These are phyloP conservation scores for Sebastes trivittatus DNA, from an alignment of 2,797 vertebrate species.

Conservation along the genomic window DNA sequence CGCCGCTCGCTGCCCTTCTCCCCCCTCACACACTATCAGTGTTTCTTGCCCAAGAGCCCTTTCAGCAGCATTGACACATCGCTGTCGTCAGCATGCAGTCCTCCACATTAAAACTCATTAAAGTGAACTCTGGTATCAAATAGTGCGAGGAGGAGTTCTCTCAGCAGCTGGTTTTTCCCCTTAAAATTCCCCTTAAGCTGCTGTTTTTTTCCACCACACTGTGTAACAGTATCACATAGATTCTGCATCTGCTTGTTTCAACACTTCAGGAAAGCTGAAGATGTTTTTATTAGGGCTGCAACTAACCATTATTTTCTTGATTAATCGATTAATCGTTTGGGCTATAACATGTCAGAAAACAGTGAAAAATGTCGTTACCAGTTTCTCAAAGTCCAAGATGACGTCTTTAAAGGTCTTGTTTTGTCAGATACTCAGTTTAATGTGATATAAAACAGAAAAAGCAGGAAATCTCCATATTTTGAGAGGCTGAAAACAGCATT, in stretches of 20 bases:
- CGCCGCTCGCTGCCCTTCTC: constrained; percentile 8
- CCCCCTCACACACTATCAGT: constrained; percentile 18
- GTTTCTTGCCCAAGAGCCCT: constrained; percentile 29
- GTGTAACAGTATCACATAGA: neutral
- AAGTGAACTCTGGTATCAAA: constrained; percentile 7
- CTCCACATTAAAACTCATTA: constrained; percentile 43
- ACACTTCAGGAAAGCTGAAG: neutral
- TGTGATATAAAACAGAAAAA: too few species aligned
- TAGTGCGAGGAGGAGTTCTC: neutral
- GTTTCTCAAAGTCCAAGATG: too few species aligned
- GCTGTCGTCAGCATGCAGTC: constrained; percentile 28
- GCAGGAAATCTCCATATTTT: too few species aligned
- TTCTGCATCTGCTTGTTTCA: neutral
- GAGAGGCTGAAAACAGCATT: too few species aligned
- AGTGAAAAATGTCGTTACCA: too few species aligned
- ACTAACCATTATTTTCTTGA: too few species aligned
- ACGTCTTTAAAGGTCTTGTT: too few species aligned
- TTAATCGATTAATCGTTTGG: too few species aligned
- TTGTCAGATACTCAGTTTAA: too few species aligned
- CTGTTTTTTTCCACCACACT: neutral
- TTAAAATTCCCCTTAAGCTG: constrained; percentile 14
- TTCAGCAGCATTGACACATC: constrained; percentile 38
- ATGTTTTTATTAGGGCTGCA: neutral
- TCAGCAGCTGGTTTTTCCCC: constrained; percentile 9
- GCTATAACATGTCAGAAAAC: neutral